Conservation (phyloP, 2,888 invertebrate genomes). For the Embidobia sp. region DNA sequence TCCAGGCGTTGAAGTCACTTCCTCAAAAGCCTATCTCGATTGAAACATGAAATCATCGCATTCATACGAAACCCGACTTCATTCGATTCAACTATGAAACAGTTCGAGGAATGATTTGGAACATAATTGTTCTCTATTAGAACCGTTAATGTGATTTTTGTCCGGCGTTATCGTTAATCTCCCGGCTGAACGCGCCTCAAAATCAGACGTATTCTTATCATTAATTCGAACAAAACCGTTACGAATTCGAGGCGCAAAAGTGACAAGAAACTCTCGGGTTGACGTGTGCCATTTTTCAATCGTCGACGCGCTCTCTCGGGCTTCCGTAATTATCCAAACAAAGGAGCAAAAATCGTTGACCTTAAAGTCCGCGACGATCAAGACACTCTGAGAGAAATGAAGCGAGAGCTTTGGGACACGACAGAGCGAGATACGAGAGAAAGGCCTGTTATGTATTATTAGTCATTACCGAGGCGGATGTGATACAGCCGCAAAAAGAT, state of each 20-base stretch:
- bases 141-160: constrained; percentile 50
- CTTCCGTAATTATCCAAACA: constrained; percentile 51
- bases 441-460: constrained; percentile 27
- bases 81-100: constrained; percentile 11
- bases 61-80: not conserved
- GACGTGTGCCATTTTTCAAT: constrained; percentile 30
- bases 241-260: constrained; percentile 4
- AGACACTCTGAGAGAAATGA: constrained; percentile 28
- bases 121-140: constrained; percentile 36
- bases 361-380: constrained; percentile 27
- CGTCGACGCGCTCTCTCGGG: constrained; percentile 4
- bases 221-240: constrained; percentile 36
- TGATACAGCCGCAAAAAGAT: constrained; percentile 26
- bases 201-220: constrained; percentile 21
- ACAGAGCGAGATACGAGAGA: constrained; percentile 5
- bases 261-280: constrained; percentile 8
- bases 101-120: constrained; percentile 41
- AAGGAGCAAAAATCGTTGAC: constrained; percentile 38
- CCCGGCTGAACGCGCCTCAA: not conserved
- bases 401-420: constrained; percentile 3
- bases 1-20: constrained; percentile 9
- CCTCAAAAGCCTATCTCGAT: constrained; percentile 28
- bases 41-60: constrained; percentile 6
- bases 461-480: constrained; percentile 44
- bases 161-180: constrained; percentile 29